Evolutionary conservation across 2,888 invertebrate species (phyloP), one percentile per base, ranked within the genome.

Genomic region (Amiota minor): DNA sequence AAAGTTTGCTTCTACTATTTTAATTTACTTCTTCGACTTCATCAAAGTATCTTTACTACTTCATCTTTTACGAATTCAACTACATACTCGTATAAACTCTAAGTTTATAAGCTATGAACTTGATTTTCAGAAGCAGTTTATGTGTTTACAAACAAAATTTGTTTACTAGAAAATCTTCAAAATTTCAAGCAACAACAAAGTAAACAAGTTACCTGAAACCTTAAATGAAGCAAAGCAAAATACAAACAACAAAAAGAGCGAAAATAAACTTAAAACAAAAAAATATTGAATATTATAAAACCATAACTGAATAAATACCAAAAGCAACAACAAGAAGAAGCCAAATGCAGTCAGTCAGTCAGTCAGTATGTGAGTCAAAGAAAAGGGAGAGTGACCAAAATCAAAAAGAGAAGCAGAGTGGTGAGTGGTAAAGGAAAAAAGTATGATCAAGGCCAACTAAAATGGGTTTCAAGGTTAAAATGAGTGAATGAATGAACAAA

Each of bases 391-490:
- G 18, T 23, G 64, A 49, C 18, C 50, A 20, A 62, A 70, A 59
- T 71, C 16, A 16, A 70, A 16, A 50, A 14, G 12, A 64, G 53
- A 35, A 2, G 35, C 35, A 4, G 35, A 35, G 14, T 14, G 18
- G 8, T 45, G 45, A 12, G n/a, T 35, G 35, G 35, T 35, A 62
- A 16, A 46, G 12, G 67, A 53, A 14, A 70, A 72, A 76, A 69
- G 61, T 56, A 20, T 71, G 65, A 78, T 83, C 84, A 84, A 84
- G 85, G 82, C 77, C 85, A 83, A 77, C 70, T 67, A 23, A 71
- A 73, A 78, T 79, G 78, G 82, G 77, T 78, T 78, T 83, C 85
- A 82, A 82, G 85, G 82, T 81, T 81, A 72, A 68, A 50, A 68
- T 20, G 49, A 47, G 16, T n/a, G 12, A 67, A 18, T 10, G 49